Evolutionary conservation across 2,888 invertebrate genomes (phyloP), one percentile per base, ranked within the genome.

Genomic region (Neoitamus cyanurus): DNA sequence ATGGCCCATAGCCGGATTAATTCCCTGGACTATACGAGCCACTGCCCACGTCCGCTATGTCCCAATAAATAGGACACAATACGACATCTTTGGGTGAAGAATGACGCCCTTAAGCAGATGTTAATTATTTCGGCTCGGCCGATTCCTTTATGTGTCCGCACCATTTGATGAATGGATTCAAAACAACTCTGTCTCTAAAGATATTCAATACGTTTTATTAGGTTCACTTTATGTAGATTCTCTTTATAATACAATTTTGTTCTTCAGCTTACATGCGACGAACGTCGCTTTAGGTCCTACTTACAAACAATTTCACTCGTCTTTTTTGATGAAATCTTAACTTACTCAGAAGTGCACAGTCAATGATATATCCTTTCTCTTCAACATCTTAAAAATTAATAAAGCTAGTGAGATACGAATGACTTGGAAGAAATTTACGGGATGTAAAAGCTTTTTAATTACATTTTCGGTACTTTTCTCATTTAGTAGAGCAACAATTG

Each of bases 401-500:
- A 78, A 78, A 78, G 78, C 78, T 58, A 78, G 15, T 78, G 78
- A 42, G 58, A 78, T 34, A 34, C 31, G 28, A 42, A 30, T 75
- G 1, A 36, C 36, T 34, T 73, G 36, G 73, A 73, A 36, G 36
- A 73, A 75, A 36, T 73, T 73, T 73, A 36, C 9, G 5, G 42
- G 42, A 42, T 4, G 11, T 42, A 48, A n/a, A 48, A 48, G 3
- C 3, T 37, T 37, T 31, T 13, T n/a, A n/a, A n/a, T n/a, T n/a
- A n/a, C n/a, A n/a, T n/a, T n/a, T n/a, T n/a, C n/a, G n/a, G n/a
- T n/a, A n/a, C n/a, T n/a, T n/a, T n/a, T n/a, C n/a, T n/a, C n/a
- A n/a, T n/a, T n/a, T n/a, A n/a, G n/a, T n/a, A n/a, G n/a, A n/a
- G n/a, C n/a, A n/a, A n/a, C n/a, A n/a, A n/a, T n/a, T n/a, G n/a